Conservation (phyloP, 2,888 invertebrate genomes). For the Caenorhabditis sinica region DNA sequence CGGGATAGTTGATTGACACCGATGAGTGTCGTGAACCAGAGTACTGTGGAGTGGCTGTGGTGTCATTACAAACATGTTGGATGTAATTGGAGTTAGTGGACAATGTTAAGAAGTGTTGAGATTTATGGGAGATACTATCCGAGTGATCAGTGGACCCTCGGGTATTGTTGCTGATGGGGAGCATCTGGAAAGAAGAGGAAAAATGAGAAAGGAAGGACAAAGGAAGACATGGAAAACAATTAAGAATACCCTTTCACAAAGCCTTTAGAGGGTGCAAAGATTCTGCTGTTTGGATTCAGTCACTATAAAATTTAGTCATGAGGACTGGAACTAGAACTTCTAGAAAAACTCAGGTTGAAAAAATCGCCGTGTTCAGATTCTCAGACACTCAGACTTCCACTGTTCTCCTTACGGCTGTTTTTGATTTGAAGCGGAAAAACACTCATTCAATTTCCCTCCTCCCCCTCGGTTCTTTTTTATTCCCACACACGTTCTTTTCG, state of each 20-base stretch:
- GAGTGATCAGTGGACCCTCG: background rate
- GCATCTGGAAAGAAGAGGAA: background rate
- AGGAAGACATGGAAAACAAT: background rate
- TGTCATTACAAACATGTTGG: conserved; percentile 3
- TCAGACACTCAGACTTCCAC: background rate
- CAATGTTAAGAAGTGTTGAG: conserved; percentile 5
- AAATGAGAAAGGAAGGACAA: background rate
- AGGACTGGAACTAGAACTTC: background rate
- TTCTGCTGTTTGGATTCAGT: too few relatives aligned
- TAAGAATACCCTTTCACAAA: too few relatives aligned
- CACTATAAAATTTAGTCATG: background rate
- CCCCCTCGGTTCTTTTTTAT: conserved; percentile 18
- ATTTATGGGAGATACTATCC: background rate
- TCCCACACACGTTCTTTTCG: conserved; percentile 19
- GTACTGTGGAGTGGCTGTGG: background rate
- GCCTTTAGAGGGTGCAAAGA: too few relatives aligned
- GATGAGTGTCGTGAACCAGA: conserved; percentile 19
- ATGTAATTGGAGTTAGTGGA: conserved; percentile 22
- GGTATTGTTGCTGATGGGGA: conserved; percentile 10
- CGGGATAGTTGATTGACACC: conserved; percentile 8
- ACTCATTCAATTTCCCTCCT: conserved; percentile 29
- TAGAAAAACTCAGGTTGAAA: too few relatives aligned
- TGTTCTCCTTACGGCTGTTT: conserved; percentile 14
- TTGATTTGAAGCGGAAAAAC: conserved; percentile 45
- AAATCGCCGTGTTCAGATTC: too few relatives aligned